These are phyloP conservation scores for Bujurquina vittata DNA, from an alignment of 2,113 vertebrate species.

Conservation along the genomic window DNA sequence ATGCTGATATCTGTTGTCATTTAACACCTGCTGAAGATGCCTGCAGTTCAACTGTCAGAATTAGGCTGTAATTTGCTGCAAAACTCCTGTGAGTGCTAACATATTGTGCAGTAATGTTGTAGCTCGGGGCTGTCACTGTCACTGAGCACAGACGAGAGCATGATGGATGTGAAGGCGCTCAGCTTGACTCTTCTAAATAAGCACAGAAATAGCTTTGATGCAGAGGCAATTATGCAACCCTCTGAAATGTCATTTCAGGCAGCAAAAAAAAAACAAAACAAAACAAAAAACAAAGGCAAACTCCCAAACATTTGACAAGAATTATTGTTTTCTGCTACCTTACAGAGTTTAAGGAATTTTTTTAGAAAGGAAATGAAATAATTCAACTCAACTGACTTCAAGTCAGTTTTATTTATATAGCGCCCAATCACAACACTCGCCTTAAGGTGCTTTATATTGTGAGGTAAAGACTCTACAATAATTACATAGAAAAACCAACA, in stretches of 20 bases:
- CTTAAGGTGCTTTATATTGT: no score
- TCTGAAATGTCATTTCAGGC: conserved; percentile 7
- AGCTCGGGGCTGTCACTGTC: neutral
- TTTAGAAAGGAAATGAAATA: neutral
- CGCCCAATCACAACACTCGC: no score
- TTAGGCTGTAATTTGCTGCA: neutral
- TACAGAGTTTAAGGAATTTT: neutral
- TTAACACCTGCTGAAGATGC: conserved; percentile 1
- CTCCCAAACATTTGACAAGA: neutral
- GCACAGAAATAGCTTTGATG: neutral
- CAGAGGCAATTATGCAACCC: neutral
- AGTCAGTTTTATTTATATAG: no score
- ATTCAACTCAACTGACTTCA: no score
- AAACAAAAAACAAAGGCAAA: no score
- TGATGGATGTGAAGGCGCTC: neutral
- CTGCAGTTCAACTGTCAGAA: conserved; percentile 2
- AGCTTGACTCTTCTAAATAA: conserved; percentile 1
- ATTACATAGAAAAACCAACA: no score
- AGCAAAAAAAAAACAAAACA: neutral
- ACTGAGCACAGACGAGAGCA: neutral
- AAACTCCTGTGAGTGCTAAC: conserved; percentile 6
- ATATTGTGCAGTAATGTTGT: neutral
- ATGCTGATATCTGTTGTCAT: conserved; percentile 21
- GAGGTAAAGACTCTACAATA: no score
- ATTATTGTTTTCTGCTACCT: neutral